Percentiles rank a stretch among this genome's conserved stretches.
phyloP scores from a whole-genome alignment of 2,113 vertebrate genomes.

The Anolis carolinensis region DNA sequence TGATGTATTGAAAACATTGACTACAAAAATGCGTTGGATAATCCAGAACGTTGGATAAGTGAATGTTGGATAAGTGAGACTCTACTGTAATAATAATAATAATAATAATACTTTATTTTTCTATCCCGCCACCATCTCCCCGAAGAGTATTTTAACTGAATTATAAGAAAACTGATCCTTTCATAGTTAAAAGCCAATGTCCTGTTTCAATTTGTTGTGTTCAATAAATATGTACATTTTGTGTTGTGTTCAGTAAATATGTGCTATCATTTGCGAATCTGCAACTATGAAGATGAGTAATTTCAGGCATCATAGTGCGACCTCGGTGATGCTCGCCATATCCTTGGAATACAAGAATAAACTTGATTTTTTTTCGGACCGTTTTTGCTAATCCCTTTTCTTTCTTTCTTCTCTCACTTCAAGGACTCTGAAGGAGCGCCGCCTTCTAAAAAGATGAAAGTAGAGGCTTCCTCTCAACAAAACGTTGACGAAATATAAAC shows the following conservation, averaged over 20 bases:
- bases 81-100: no score
- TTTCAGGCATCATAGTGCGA: constrained; percentile 11
- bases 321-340: not conserved
- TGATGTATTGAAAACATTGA: no score
- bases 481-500: constrained; percentile 91
- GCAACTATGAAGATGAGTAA: fast-evolving
- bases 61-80: no score
- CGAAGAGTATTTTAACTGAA: no score
- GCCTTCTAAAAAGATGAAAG: constrained; percentile 94
- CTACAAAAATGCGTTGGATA: no score
- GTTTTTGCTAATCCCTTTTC: constrained; percentile 44
- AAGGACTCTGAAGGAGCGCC: constrained; percentile 92
- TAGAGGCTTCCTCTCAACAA: constrained; percentile 86
- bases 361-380: constrained; percentile 23
- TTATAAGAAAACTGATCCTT: no score
- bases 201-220: no score
- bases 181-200: no score
- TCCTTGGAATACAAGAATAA: not conserved
- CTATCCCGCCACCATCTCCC: no score
- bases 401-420: constrained; percentile 35
- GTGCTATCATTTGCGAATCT: constrained; percentile 6
- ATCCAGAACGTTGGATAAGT: no score
- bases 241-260: not conserved
- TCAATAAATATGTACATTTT: no score
- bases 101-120: no score